Conservation (phyloP, 2,888 invertebrate genomes). For the Colletes collaris region DNA sequence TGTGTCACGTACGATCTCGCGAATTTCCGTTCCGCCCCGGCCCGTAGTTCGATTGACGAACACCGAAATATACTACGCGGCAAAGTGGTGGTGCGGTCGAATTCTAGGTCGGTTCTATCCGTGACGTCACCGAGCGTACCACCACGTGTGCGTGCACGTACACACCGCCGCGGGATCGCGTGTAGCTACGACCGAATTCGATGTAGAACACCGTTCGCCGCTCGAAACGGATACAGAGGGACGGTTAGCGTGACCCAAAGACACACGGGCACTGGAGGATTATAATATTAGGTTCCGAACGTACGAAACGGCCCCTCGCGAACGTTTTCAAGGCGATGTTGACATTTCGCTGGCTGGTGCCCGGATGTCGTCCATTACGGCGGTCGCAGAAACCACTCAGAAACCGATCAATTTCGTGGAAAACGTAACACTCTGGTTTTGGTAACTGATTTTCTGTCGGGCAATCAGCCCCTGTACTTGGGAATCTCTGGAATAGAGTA, state of each 20-base stretch:
- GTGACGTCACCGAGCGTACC: slow-evolving; percentile 40
- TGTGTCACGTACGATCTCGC: slow-evolving; percentile 37
- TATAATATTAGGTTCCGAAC: slow-evolving; percentile 2
- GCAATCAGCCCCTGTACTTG: too few species aligned
- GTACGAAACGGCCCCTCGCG: too few species aligned
- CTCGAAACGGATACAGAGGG: slow-evolving; percentile 17
- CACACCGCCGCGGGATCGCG: background rate
- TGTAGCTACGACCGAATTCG: slow-evolving; percentile 12
- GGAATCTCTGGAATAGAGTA: too few species aligned
- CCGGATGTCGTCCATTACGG: too few species aligned
- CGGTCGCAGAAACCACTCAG: too few species aligned
- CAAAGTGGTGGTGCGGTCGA: slow-evolving; percentile 28
- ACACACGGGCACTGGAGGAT: background rate
- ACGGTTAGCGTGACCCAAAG: slow-evolving; percentile 13
- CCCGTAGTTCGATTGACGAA: slow-evolving; percentile 28
- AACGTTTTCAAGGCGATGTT: too few species aligned
- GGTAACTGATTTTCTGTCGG: too few species aligned
- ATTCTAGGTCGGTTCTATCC: slow-evolving; percentile 48
- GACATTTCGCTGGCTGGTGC: too few species aligned
- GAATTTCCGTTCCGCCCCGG: background rate
- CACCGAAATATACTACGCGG: slow-evolving; percentile 22
- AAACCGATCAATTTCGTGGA: too few species aligned
- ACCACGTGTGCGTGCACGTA: slow-evolving; percentile 29
- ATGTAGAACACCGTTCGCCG: slow-evolving; percentile 34
- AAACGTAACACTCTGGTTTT: too few species aligned